Evolutionary conservation across 2,888 invertebrate genomes (phyloP).

Genomic region (Megalurothrips usitatus): DNA sequence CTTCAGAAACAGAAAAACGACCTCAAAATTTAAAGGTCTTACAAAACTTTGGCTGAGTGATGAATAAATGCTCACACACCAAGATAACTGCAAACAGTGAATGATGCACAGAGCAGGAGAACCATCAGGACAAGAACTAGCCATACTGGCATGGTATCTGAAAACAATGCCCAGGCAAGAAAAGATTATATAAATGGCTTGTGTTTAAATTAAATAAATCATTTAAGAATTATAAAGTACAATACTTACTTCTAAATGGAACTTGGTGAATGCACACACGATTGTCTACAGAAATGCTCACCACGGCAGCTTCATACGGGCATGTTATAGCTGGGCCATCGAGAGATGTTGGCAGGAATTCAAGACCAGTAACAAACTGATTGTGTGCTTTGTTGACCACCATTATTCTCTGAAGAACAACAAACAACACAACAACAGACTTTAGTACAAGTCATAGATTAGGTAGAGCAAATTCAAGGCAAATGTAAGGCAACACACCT

Average conservation of each 20-base stretch:
- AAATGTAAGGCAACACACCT: conserved; percentile 51
- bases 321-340: conserved; percentile 69
- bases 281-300: conserved; percentile 95
- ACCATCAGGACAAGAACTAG: neutral
- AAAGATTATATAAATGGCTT: neutral
- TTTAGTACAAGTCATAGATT: conserved; percentile 20
- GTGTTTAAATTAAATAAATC: too few relatives aligned
- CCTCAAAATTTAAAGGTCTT: neutral
- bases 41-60: neutral
- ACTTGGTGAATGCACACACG: conserved; percentile 83
- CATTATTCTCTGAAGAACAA: conserved; percentile 64
- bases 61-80: neutral
- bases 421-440: conserved; percentile 28
- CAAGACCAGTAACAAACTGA: conserved; percentile 95
- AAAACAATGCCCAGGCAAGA: neutral
- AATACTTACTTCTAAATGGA: conserved; percentile 67
- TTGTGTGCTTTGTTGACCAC: conserved; percentile 82
- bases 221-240: too few relatives aligned
- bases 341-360: conserved; percentile 73
- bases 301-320: conserved; percentile 77
- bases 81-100: neutral
- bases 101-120: neutral
- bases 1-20: too few relatives aligned
- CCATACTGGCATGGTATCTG: conserved; percentile 8
- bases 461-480: neutral